Percentiles rank a stretch among this genome's conserved stretches.
phyloP scores from a whole-genome alignment of 2,888 invertebrate species.

The Physocephala rufipes region DNA sequence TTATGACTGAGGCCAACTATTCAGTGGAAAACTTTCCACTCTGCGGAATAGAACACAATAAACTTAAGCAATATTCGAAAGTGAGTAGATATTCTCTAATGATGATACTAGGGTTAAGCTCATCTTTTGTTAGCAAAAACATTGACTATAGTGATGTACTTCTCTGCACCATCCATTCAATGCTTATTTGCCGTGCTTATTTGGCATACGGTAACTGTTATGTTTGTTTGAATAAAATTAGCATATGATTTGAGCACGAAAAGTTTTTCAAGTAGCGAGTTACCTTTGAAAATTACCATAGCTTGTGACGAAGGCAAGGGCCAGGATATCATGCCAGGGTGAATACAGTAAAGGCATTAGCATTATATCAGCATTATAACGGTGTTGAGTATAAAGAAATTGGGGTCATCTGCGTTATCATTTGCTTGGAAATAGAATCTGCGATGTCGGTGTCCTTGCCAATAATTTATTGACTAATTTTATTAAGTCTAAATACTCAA shows the following conservation, averaged over 20 bases:
- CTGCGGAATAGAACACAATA: too few species aligned
- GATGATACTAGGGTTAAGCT: too few species aligned
- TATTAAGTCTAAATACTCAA: too few species aligned
- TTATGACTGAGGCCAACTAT: too few species aligned
- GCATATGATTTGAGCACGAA: slow-evolving; percentile 43
- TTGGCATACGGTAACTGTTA: slow-evolving; percentile 42
- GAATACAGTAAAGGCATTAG: not conserved
- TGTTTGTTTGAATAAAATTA: slow-evolving; percentile 46
- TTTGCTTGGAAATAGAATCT: not conserved
- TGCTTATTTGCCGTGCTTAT: slow-evolving; percentile 15
- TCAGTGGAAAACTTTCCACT: too few species aligned
- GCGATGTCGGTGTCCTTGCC: not conserved
- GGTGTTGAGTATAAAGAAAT: slow-evolving; percentile 3
- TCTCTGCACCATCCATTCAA: not conserved
- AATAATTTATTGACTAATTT: not conserved
- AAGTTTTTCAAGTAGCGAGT: slow-evolving; percentile 21
- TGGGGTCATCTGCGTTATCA: slow-evolving; percentile 9
- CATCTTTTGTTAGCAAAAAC: too few species aligned
- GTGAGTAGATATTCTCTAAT: too few species aligned
- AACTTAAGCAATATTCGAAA: too few species aligned
- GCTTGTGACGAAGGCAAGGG: not conserved
- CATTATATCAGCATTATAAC: slow-evolving; percentile 1
- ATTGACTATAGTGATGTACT: not conserved
- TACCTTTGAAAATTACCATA: slow-evolving; percentile 2
- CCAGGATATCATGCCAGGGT: not conserved